Evolutionary conservation across 2,888 invertebrate species (phyloP).

Genomic region (Baccha elongata): DNA sequence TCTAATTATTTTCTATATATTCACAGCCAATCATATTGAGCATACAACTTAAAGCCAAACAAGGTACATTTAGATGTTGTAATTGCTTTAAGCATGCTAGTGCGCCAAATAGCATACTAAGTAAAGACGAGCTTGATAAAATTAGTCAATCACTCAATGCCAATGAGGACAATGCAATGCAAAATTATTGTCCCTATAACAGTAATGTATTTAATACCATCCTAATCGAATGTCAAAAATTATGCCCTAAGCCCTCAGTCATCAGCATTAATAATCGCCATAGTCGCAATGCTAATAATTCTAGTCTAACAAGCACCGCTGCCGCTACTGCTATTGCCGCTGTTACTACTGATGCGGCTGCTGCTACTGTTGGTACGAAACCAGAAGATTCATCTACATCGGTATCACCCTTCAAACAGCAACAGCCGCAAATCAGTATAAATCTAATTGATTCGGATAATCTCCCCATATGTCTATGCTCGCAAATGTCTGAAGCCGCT

Average conservation of each 20-base stretch:
- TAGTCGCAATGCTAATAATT: constrained; percentile 66
- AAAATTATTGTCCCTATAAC: constrained; percentile 75
- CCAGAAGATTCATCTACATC: constrained; percentile 60
- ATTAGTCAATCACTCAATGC: constrained; percentile 73
- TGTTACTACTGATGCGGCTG: constrained; percentile 4
- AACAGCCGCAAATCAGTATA: constrained; percentile 78
- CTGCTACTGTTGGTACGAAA: constrained; percentile 21
- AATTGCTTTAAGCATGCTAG: constrained; percentile 82
- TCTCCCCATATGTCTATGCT: constrained; percentile 79
- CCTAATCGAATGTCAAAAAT: constrained; percentile 76
- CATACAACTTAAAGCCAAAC: constrained; percentile 87
- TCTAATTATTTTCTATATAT: constrained; percentile 75
- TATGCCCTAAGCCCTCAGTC: constrained; percentile 74
- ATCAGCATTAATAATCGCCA: constrained; percentile 67
- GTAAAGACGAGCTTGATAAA: constrained; percentile 74
- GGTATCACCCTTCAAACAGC: constrained; percentile 52
- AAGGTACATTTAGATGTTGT: constrained; percentile 90
- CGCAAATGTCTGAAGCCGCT: constrained; percentile 73
- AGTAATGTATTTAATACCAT: constrained; percentile 75
- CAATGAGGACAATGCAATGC: constrained; percentile 72
- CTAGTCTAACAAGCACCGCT: constrained; percentile 62
- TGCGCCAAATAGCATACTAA: constrained; percentile 82
- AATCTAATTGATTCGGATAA: constrained; percentile 84
- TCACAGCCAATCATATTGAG: constrained; percentile 86
- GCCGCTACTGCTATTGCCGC: constrained; percentile 12